phyloP scores from a whole-genome alignment of 1,140 invertebrate species.

The Ericerus pela region DNA sequence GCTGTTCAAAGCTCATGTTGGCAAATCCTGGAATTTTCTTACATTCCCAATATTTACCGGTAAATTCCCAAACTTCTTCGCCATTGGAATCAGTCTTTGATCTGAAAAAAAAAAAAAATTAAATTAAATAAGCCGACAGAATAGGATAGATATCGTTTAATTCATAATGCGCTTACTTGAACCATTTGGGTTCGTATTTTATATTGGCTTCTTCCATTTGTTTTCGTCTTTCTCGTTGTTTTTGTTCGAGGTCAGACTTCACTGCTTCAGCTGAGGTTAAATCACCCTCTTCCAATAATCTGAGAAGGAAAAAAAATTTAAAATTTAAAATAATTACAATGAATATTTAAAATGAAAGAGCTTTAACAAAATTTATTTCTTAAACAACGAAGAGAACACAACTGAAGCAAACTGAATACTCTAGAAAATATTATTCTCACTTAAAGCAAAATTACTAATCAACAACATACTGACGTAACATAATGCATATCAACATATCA shows the following conservation, averaged over 20 bases:
- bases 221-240: conserved; percentile 50
- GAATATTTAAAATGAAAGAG: conserved; percentile 8
- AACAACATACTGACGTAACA: no score
- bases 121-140: background rate
- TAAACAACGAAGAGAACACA: no score
- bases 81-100: conserved; percentile 23
- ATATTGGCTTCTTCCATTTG: conserved; percentile 38
- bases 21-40: conserved; percentile 41
- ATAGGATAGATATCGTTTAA: background rate
- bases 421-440: no score
- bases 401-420: no score
- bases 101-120: background rate
- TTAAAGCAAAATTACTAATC: no score
- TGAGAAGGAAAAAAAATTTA: conserved; percentile 21
- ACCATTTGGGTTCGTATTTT: conserved; percentile 33
- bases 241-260: conserved; percentile 50
- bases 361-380: no score
- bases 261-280: conserved; percentile 50
- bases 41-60: conserved; percentile 40
- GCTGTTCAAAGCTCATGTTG: conserved; percentile 36
- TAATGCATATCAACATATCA: no score
- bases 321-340: no score
- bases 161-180: conserved; percentile 35
- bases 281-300: conserved; percentile 57
- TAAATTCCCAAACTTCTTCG: conserved; percentile 47